These are phyloP conservation scores for Leptinotarsa rubiginosa DNA, from an alignment of 2,888 invertebrate species.

Conservation along the genomic window DNA sequence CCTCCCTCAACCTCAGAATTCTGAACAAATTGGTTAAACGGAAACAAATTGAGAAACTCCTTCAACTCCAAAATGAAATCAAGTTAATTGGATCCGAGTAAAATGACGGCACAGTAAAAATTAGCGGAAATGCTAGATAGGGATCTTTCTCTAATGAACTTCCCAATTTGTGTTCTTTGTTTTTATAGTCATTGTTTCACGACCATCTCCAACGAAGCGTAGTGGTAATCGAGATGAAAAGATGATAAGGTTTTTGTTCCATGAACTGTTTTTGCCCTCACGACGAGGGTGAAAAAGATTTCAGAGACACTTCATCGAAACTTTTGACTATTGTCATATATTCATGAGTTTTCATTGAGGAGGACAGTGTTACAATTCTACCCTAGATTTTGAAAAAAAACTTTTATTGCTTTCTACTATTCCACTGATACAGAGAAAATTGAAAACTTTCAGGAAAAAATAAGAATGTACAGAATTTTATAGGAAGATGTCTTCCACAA, in stretches of 20 bases:
- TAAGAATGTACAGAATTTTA: too few species aligned
- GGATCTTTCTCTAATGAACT: constrained; percentile 36
- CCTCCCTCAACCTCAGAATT: neutral
- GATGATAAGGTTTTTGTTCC: constrained; percentile 18
- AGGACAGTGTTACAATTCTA: neutral
- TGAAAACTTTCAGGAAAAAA: too few species aligned
- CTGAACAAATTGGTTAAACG: constrained; percentile 18
- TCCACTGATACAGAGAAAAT: too few species aligned
- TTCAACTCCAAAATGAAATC: constrained; percentile 24
- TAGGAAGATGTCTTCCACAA: too few species aligned
- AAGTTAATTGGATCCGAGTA: constrained; percentile 26
- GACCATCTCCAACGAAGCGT: constrained; percentile 2
- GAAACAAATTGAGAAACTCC: constrained; percentile 27
- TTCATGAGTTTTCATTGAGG: neutral
- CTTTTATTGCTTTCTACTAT: too few species aligned
- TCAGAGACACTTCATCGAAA: constrained; percentile 7
- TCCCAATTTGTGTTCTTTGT: constrained; percentile 34
- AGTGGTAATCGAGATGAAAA: constrained; percentile 13
- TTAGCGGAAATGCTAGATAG: constrained; percentile 32
- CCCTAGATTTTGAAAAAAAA: neutral
- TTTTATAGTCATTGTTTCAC: constrained; percentile 37
- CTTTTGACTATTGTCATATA: neutral
- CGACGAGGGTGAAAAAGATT: neutral
- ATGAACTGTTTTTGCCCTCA: constrained; percentile 12
- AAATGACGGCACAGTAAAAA: constrained; percentile 28